Percentiles rank a stretch among this genome's conserved stretches.
Conservation (phyloP, 2,113 vertebrate species). For the Vimba vimba region DNA sequence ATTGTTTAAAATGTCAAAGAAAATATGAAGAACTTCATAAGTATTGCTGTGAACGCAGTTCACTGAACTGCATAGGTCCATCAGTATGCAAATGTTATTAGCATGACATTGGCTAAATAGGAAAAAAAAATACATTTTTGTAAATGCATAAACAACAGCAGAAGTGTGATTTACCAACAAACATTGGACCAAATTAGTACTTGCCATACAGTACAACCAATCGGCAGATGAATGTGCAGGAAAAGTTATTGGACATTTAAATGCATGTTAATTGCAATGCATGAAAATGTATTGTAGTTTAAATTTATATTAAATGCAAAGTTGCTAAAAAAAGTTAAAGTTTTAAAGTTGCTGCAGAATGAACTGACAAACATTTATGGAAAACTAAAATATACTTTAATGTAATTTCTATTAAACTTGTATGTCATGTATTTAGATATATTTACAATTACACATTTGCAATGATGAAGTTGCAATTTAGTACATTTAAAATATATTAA, state of each 20-base stretch:
- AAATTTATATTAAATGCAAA: neutral
- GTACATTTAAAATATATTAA: neutral
- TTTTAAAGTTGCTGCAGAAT: neutral
- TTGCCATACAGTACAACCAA: neutral
- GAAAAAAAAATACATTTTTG: neutral
- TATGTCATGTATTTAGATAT: neutral
- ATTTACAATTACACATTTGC: neutral
- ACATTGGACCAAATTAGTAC: neutral
- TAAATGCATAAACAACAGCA: neutral
- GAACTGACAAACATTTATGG: neutral
- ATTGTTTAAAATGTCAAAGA: neutral
- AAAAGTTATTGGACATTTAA: neutral
- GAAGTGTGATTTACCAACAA: neutral
- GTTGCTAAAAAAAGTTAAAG: too few relatives aligned
- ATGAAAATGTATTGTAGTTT: neutral
- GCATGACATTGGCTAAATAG: neutral
- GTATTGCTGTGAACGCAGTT: neutral
- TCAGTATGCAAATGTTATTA: neutral
- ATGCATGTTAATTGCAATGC: too few relatives aligned
- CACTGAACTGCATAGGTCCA: too few relatives aligned
- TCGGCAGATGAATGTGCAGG: neutral
- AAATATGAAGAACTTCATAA: neutral
- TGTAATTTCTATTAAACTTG: neutral
- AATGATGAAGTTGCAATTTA: neutral
- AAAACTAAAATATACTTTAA: neutral